phyloP scores from a whole-genome alignment of 2,797 vertebrate species.

The Pantherophis vulpinus region DNA sequence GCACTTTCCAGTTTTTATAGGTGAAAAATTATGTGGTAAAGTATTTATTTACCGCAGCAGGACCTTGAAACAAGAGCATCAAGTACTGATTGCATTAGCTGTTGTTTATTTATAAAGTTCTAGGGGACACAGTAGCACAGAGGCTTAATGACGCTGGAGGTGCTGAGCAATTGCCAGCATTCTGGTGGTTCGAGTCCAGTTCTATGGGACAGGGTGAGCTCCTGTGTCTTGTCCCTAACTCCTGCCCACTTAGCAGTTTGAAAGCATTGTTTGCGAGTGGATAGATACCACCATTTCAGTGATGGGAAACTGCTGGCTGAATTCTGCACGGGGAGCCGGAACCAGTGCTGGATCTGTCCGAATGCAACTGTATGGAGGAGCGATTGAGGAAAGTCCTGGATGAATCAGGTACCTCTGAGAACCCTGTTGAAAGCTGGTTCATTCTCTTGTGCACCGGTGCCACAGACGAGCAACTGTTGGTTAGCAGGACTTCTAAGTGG shows the following conservation, averaged over 20 bases:
- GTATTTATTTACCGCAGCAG: background rate
- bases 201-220: background rate
- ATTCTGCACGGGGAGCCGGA: background rate
- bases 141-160: background rate
- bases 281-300: background rate
- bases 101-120: background rate
- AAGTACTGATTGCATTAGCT: background rate
- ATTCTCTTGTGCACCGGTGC: background rate
- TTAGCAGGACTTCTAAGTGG: background rate
- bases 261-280: background rate
- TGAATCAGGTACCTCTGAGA: background rate
- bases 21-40: background rate
- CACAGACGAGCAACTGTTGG: background rate
- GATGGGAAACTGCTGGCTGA: background rate
- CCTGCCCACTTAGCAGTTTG: background rate
- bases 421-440: background rate
- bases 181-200: background rate
- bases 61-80: background rate
- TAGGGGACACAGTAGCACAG: background rate
- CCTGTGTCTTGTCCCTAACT: background rate
- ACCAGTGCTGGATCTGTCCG: background rate
- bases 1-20: background rate
- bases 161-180: background rate
- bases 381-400: background rate
- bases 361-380: background rate